Conservation (phyloP, 2,113 vertebrate species). For the Sylvilagus bachmani region DNA sequence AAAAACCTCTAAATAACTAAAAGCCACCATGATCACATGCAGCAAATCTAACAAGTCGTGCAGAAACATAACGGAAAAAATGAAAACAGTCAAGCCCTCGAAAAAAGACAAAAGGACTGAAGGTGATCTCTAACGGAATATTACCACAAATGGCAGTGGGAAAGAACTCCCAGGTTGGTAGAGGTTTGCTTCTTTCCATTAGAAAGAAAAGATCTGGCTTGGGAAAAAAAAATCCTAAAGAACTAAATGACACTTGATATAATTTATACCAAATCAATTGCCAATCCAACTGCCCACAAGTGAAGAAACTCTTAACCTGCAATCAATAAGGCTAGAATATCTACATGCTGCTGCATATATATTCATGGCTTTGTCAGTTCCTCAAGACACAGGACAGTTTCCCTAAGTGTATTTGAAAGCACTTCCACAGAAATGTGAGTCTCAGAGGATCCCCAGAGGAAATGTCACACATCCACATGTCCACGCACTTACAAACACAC, state of each 20-base stretch:
- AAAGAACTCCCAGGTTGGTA: background rate
- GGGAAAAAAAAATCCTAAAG: background rate
- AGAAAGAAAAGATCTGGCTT: background rate
- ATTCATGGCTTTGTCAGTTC: background rate
- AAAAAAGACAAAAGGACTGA: background rate
- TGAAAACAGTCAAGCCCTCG: background rate
- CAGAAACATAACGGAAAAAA: background rate
- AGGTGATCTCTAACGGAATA: background rate
- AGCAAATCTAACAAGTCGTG: background rate
- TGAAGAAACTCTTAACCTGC: background rate
- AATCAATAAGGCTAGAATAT: background rate
- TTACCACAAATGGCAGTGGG: background rate
- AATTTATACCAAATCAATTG: conserved; percentile 35
- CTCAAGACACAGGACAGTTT: conserved; percentile 37
- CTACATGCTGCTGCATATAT: background rate
- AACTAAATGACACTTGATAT: background rate
- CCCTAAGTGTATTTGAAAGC: conserved; percentile 26
- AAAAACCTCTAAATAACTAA: conserved; percentile 5
- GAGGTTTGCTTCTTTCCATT: background rate
- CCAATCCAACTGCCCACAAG: conserved; percentile 45
- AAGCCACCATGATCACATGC: background rate
- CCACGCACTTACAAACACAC: background rate
- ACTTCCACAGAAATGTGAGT: conserved; percentile 10
- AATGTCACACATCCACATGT: background rate
- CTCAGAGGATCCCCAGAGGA: conserved; percentile 40